Base-by-base conservation (phyloP, 2,113 vertebrate species). In the Phodopus roborovskii region DNA sequence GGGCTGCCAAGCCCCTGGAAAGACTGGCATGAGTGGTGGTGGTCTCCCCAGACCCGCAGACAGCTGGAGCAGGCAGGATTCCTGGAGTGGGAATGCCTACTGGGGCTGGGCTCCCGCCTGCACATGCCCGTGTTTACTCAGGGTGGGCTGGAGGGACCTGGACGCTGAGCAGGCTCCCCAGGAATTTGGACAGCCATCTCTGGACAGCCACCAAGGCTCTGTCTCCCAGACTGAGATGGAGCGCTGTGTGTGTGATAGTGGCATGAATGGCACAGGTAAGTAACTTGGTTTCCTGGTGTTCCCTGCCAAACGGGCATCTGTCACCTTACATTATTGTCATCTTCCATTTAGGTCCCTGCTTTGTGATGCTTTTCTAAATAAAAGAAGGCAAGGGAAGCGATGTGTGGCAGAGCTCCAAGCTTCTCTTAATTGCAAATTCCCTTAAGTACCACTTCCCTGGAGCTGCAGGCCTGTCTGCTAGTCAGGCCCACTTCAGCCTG, bases 391-490 rank as follows among this genome's bases (percentile, higher is more conserved):
- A 83, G 91, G 89, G 74, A 96, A 93, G 97, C 88, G 28, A 74
- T 95, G 92, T 81, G 88, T 97, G 97, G 97, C 96, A 94, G 91
- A 82, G 53, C 92, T 97, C 97, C 97, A 97, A 90, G 97, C 93
- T 97, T 92, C 93, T 94, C 97, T 96, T 97, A 97, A 97, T 97
- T 98, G 96, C 97, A 97, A 95, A 96, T 97, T 96, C 95, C 94
- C 95, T 96, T 92, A 97, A 97, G 97, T 93, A 94, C 94, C 93
- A 79, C 96, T 97, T 96, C 93, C 85, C 96, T 30, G 71, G 96
- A 85, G 97, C 96, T 93, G 4, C 70, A 19, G 92, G 71, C 84
- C 83, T 93, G 86, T 62, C 92, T 94, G 92, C 90, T 96, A 95
- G 94, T 96, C 94, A 94, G 95, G 91, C 70, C 78, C 10, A 90